Evolutionary conservation across 37 sponge, comb jelly and placozoan genomes (phyloP), one percentile per base, ranked within the genome.

Genomic region (Spongilla lacustris): DNA sequence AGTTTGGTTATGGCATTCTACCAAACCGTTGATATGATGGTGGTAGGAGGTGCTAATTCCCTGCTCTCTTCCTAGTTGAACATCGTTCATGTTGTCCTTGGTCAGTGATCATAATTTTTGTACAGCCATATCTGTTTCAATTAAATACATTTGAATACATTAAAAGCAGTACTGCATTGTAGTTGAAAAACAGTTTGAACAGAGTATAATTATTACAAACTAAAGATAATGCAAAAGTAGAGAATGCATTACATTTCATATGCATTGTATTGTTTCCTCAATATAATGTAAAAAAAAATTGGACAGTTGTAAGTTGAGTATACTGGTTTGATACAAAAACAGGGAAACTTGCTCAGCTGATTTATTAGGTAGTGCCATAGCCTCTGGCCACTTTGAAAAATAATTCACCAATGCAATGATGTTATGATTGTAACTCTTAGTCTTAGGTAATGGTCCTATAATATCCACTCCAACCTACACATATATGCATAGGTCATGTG

Each of bases 311-410:
- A 69, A 27, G 70, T 69, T 5, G 70, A 28, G 70, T 69, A 69
- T 69, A 69, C 70, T 69, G 41, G 41, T 75, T 67, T 84, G 74
- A 32, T 84, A 73, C 50, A 84, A 75, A 67, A 84, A 84, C 32
- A 75, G 84, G 17, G 84, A 49, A 48, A 84, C 76, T 27, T 28
- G 28, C 75, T 84, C 50, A 23, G 84, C 74, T 75, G 28, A 58
- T 66, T 84, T 74, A 25, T 74, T 31, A 50, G 66, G 50, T 26
- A 84, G 29, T 74, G 84, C 66, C 49, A 41, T 41, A 27, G 84
- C 84, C 49, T 84, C 84, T 29, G 84, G 84, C 84, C 84, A 84
- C 35, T 84, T 84, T 0, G 84, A 84, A 50, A 84, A 84, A 34
- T 74, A 84, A 49, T 84, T 76, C 49, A 84, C 76, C 84, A 84